phyloP scores from a whole-genome alignment of 2,113 vertebrate species.

The Saimiri boliviensis region DNA sequence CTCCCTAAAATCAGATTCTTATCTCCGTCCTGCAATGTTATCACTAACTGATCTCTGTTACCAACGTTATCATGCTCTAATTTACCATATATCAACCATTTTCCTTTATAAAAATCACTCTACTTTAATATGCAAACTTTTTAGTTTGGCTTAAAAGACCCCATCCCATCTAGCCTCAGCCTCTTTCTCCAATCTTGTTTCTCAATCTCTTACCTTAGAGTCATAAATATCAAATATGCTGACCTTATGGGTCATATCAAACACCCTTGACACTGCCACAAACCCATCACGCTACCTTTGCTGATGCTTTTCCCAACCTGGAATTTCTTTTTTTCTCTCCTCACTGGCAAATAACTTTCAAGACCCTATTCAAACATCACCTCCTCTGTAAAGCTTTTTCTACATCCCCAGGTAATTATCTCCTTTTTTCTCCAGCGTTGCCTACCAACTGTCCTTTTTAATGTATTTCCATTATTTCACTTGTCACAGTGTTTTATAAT shows the following conservation, averaged over 20 bases:
- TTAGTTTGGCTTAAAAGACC: constrained; percentile 6
- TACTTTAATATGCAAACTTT: background rate
- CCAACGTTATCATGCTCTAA: background rate
- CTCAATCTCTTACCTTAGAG: background rate
- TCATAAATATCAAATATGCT: background rate
- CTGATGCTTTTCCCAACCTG: background rate
- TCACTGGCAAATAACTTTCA: background rate
- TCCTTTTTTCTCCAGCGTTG: background rate
- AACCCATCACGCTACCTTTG: background rate
- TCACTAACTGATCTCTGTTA: background rate
- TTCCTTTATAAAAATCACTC: constrained; percentile 9
- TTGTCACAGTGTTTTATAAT: background rate
- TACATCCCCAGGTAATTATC: background rate
- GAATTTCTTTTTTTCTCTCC: background rate
- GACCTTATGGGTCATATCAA: background rate
- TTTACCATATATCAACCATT: background rate
- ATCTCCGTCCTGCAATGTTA: background rate
- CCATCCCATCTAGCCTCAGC: background rate
- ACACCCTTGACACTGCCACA: background rate
- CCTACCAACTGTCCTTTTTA: background rate
- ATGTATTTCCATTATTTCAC: background rate
- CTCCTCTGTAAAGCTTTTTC: background rate
- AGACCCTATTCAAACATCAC: background rate
- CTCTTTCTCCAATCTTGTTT: background rate
- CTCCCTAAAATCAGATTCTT: background rate